Evolutionary conservation across 2,888 invertebrate species (phyloP), one percentile per base, ranked within the genome.

Genomic region (Perithous albicinctus): DNA sequence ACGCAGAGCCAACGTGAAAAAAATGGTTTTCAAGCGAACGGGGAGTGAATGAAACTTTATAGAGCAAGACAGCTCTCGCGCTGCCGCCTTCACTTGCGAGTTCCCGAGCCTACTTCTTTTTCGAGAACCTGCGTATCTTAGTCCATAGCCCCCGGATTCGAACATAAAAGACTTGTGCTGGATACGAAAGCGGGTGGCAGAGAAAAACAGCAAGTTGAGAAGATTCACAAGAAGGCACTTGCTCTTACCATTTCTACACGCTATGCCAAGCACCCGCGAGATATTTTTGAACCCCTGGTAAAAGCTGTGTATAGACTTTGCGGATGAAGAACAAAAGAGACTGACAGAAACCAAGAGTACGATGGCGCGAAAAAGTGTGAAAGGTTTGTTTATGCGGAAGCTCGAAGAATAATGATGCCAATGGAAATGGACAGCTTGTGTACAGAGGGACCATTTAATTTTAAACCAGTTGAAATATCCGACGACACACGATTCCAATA

Each of bases 21-120:
- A 78, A 56, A 73, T 73, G n/a, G 56, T 73, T 78, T 66, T 20
- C 78, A 73, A 59, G 66, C 66, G 56, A 72, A 46, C 56, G 66
- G n/a, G 54, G 66, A 66, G 66, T 66, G 78, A 73, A 78, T 73
- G 78, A 73, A 73, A 73, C 73, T 73, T 78, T n/a, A n/a, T 73
- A 29, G 66, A 78, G 59, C 46, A 73, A 78, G 46, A 73, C 73
- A 78, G 64, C n/a, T n/a, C 29, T 56, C 41, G 63, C 41, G 12
- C 12, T 38, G 48, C 46, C 46, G 51, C 66, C 59, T 35, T 35
- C 73, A 26, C 48, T 63, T 35, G 48, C 12, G 29, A 32, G 38
- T 18, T 38, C 38, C 29, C 73, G 66, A 41, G 29, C 46, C 29
- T 38, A 48, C 23, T 78, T 59, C 35, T 29, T 29, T 73, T 73